Base-by-base conservation (phyloP, 2,888 invertebrate genomes). In the Brachynemurus nebulosus region DNA sequence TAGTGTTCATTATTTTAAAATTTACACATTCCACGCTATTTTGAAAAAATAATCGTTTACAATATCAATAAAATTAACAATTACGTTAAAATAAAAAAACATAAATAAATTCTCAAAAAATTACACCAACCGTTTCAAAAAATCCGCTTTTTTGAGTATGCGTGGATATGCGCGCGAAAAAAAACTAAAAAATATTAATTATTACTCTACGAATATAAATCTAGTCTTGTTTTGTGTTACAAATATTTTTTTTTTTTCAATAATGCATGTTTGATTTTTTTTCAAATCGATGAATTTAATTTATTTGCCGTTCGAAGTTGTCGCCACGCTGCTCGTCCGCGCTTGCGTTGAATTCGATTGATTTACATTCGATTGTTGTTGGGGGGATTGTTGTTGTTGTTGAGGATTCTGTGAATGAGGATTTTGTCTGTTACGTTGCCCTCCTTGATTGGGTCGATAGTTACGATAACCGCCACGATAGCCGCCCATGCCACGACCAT, bases 381-480 rank as follows among this genome's bases (percentile, higher is more conserved):
- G 18, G 18, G 18, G 37, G 18, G 12, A 20, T 12, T 37, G 18
- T 19, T 18, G 20, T 19, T 6, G 12, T 37, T 37, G 37, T 12
- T 6, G n/a, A 12, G 30, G 30, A n/a, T n/a, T n/a, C n/a, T n/a
- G n/a, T n/a, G n/a, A n/a, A n/a, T n/a, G n/a, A n/a, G n/a, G n/a
- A n/a, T n/a, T n/a, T n/a, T n/a, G n/a, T 11, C 30, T 30, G 3
- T n/a, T 12, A 6, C 30, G 39, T 18, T 42, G 42, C 19, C 35
- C 35, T 33, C 42, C 11, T 42, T 33, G 42, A 46, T 46, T 49
- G 45, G 45, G 49, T 37, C 48, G 48, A 49, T 59, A 65, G 30
- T 66, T 66, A 50, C 71, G 66, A 55, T 68, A 71, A 30, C 60
- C 59, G 44, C 69, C 68, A 53, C 70, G 64, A 55, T 66, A 64